Base-by-base conservation (phyloP, 1,140 invertebrate species). In the Plutomurus gul region DNA sequence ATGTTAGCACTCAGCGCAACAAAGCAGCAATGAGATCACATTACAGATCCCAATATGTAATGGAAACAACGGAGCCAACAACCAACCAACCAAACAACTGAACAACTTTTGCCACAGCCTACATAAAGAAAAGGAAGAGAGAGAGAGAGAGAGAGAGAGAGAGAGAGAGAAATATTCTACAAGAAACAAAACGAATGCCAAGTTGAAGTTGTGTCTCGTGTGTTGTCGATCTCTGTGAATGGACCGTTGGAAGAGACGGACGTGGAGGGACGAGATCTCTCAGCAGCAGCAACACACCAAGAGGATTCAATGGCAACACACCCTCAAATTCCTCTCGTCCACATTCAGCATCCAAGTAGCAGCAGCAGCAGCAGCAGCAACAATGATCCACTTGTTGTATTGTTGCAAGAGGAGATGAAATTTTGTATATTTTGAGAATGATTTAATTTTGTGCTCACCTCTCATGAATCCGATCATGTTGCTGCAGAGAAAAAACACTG, bases 401-500 rank as follows among this genome's bases (percentile, higher is more conserved):
- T 51, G 18, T 8, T 51, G 47, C 20, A 49, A 49, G 25, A 4
- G 27, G 5, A 6, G 6, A 56, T 27, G 22, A 56, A 65, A 36
- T 65, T 36, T 33, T 33, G 10, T n/a, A 18, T n/a, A 60, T 16
- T 13, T 7, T 13, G 13, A 27, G 56, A 33, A 65, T n/a, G n/a
- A n/a, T n/a, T n/a, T n/a, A n/a, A n/a, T n/a, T n/a, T n/a, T n/a
- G n/a, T n/a, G n/a, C 56, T 30, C 36, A 30, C 56, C 47, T 65
- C 56, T 65, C 4, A 65, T 25, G 36, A 33, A 65, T 65, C 56
- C 56, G 56, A 65, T 65, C 56, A 65, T 65, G 56, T 30, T 65
- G 56, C 56, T 30, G 25, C n/a, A 65, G 27, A 25, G 11, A 65
- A 65, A 65, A 65, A 33, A 65, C n/a, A n/a, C n/a, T n/a, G n/a